phyloP scores from a whole-genome alignment of 2,797 vertebrate species.

The Lycodopsis pacificus region DNA sequence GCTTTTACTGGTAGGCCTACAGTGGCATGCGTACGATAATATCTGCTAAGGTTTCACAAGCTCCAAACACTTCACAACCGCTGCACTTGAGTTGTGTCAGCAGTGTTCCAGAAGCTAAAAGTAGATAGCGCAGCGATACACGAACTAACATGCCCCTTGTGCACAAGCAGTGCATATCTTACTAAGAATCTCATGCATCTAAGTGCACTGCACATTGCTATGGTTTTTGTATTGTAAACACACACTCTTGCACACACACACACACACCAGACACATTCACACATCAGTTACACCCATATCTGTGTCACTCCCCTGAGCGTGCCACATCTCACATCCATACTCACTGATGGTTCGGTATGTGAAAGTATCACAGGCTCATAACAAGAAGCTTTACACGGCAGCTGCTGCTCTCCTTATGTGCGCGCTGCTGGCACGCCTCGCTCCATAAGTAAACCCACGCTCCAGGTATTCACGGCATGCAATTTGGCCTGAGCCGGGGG shows the following conservation, averaged over 20 bases:
- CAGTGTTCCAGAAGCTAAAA: constrained; percentile 43
- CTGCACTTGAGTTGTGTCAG: constrained; percentile 39
- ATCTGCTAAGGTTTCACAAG: constrained; percentile 39
- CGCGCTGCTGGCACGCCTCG: constrained; percentile 66
- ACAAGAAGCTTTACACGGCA: constrained; percentile 70
- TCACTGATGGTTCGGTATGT: constrained; percentile 69
- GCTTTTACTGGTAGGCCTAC: background rate
- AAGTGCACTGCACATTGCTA: constrained; percentile 48
- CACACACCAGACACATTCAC: constrained; percentile 60
- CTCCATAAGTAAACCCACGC: constrained; percentile 75
- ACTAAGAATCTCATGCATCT: constrained; percentile 56
- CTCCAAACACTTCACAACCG: constrained; percentile 15
- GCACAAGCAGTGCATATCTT: constrained; percentile 47
- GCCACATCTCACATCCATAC: constrained; percentile 62
- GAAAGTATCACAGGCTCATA: constrained; percentile 67
- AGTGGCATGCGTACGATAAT: constrained; percentile 5
- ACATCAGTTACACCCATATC: constrained; percentile 72
- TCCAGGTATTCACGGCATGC: constrained; percentile 72
- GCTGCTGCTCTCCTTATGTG: constrained; percentile 70
- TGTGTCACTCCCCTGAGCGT: constrained; percentile 65
- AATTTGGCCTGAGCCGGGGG: constrained; percentile 38
- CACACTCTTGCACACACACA: constrained; percentile 28
- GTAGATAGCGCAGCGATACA: constrained; percentile 27
- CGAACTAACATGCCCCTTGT: constrained; percentile 45
- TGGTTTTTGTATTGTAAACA: constrained; percentile 58